Base-by-base conservation (phyloP, 2,797 vertebrate species). In the Hybognathus amarus region DNA sequence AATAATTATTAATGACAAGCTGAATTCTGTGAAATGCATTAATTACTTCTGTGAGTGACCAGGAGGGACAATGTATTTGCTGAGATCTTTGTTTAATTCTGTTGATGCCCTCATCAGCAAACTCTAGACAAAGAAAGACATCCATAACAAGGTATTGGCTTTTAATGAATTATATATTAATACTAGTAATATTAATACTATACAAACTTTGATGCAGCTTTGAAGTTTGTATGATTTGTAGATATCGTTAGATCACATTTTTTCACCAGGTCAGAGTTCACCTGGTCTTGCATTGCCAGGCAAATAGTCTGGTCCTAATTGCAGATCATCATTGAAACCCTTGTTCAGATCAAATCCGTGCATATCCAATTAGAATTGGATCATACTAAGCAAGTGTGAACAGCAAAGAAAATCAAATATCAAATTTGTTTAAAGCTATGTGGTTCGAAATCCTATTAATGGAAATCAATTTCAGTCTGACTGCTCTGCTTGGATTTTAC, bases 11-110 rank as follows among this genome's bases (percentile, higher is more conserved):
- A 24, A 45, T 70, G 68, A 45, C 13, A 15, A 15, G 4, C 17
- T 13, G 13, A 7, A 40, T 38, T 67, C 11, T 75, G 12, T 70
- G 54, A 40, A 42, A 73, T 54, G 22, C 66, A 70, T 67, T 59
- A 69, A 81, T 74, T 36, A 70, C 7, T 11, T 69, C 7, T 33
- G 59, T 27, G 38, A n/a, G 73, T 73, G 61, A 85, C 47, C 47
- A 71, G 77, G 45, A 77, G 27, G 54, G 30, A 61, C 27, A 67
- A 27, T 45, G 67, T 71, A 83, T 85, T 69, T 68, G 75, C 45
- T 70, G 22, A 40, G 17, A 70, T 69, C 68, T 33, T 24, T 52
- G 76, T 40, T 76, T 38, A 69, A 78, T 76, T 42, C 52, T 64
- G 67, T 68, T 54, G 20, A 3, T 54, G 20, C 20, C 20, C 20